These are phyloP conservation scores for Mimachlamys varia DNA, from an alignment of 2,888 invertebrate genomes.

Conservation along the genomic window DNA sequence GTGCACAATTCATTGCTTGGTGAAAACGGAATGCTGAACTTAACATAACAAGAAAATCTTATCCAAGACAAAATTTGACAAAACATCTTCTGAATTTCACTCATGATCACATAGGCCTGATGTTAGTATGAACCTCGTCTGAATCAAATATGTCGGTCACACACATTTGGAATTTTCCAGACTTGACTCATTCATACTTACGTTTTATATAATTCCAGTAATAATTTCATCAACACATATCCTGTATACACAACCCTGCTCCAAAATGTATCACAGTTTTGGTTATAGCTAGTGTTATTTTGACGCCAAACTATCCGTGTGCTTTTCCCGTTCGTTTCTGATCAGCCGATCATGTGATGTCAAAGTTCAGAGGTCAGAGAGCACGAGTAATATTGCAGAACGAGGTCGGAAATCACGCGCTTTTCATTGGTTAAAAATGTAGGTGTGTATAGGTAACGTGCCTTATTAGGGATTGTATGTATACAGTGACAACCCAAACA, in stretches of 20 bases:
- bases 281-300: neutral
- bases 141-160: slow-evolving; percentile 22
- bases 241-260: neutral
- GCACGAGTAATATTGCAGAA: neutral
- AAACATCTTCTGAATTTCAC: neutral
- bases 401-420: neutral
- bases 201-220: neutral
- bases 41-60: neutral
- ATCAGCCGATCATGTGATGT: slow-evolving; percentile 63
- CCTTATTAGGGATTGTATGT: neutral
- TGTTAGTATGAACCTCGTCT: neutral
- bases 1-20: neutral
- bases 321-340: slow-evolving; percentile 13
- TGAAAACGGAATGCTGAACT: no score
- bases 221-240: neutral
- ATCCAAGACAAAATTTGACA: neutral
- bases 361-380: slow-evolving; percentile 50
- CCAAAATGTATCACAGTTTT: slow-evolving; percentile 32
- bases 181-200: neutral
- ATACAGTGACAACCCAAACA: neutral
- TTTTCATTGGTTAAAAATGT: slow-evolving; percentile 31
- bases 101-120: no score
- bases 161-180: neutral
- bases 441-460: slow-evolving; percentile 7
- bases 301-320: slow-evolving; percentile 37